Evolutionary conservation across 2,797 vertebrate genomes (phyloP).

Genomic region (Hypotaenidia okinawae): DNA sequence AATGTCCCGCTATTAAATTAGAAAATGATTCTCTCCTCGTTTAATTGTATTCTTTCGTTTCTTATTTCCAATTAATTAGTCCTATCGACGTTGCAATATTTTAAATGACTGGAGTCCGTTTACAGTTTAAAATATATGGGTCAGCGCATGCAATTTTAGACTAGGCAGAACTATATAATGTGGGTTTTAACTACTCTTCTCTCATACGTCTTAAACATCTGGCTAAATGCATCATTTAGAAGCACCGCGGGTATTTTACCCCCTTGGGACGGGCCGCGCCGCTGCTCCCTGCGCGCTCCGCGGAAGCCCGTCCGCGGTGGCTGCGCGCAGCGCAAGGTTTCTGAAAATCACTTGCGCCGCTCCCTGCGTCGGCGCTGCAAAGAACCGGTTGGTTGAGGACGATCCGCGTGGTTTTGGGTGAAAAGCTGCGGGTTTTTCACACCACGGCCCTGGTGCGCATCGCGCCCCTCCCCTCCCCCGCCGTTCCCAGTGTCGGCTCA

Average conservation of each 20-base stretch:
- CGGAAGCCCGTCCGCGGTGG: background rate
- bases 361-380: background rate
- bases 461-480: no score
- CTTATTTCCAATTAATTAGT: conserved; percentile 88
- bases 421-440: background rate
- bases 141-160: conserved; percentile 71
- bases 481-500: background rate
- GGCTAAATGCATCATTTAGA: background rate
- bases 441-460: background rate
- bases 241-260: background rate
- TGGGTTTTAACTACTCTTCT: conserved; percentile 76
- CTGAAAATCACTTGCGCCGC: background rate
- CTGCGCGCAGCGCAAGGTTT: background rate
- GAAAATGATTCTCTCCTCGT: conserved; percentile 87
- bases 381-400: background rate
- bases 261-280: background rate
- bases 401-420: rapidly evolving
- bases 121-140: conserved; percentile 81
- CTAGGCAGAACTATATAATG: conserved; percentile 76
- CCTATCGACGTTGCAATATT: conserved; percentile 85
- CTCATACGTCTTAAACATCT: conserved; percentile 73
- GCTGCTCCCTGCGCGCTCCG: background rate
- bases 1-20: conserved; percentile 87
- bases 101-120: conserved; percentile 83
- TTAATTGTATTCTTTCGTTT: conserved; percentile 86